Evolutionary conservation across 2,797 vertebrate genomes (phyloP).

Genomic region (Pempheris klunzingeri): DNA sequence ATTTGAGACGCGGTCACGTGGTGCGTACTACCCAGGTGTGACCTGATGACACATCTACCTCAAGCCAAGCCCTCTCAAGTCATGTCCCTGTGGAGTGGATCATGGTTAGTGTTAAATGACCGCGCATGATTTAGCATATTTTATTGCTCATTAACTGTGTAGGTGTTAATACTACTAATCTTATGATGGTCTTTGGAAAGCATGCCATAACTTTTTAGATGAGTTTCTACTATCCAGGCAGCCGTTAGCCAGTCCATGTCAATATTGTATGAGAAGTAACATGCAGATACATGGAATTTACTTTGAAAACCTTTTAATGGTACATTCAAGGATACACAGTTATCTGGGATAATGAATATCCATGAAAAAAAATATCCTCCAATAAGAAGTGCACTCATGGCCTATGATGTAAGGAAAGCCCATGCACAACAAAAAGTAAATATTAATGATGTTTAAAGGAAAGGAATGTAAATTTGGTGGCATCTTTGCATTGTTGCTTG

Average conservation of each 20-base stretch:
- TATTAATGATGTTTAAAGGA: not conserved
- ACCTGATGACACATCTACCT: slow-evolving; percentile 40
- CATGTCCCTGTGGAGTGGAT: slow-evolving; percentile 3
- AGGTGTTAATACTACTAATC: slow-evolving; percentile 5
- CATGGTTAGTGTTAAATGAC: slow-evolving; percentile 33
- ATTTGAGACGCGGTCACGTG: slow-evolving; percentile 41
- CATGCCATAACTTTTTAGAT: not conserved
- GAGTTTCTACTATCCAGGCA: slow-evolving; percentile 8
- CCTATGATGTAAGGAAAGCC: not conserved
- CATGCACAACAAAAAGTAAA: slow-evolving; percentile 1
- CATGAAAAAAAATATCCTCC: not conserved
- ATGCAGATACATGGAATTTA: not conserved
- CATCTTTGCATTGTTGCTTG: not conserved
- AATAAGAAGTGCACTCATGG: not conserved
- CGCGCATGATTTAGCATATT: slow-evolving; percentile 5
- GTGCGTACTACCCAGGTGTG: slow-evolving; percentile 45
- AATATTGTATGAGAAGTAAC: not conserved
- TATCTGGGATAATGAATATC: too few species aligned
- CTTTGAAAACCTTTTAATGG: slow-evolving; percentile 6
- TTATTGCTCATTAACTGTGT: slow-evolving; percentile 22
- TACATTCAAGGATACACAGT: not conserved
- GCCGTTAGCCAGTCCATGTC: not conserved
- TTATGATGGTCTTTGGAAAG: not conserved
- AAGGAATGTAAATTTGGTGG: not conserved
- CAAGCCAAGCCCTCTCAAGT: slow-evolving; percentile 8